Base-by-base conservation (phyloP, 2,888 invertebrate genomes). In the Gryllus longicercus region DNA sequence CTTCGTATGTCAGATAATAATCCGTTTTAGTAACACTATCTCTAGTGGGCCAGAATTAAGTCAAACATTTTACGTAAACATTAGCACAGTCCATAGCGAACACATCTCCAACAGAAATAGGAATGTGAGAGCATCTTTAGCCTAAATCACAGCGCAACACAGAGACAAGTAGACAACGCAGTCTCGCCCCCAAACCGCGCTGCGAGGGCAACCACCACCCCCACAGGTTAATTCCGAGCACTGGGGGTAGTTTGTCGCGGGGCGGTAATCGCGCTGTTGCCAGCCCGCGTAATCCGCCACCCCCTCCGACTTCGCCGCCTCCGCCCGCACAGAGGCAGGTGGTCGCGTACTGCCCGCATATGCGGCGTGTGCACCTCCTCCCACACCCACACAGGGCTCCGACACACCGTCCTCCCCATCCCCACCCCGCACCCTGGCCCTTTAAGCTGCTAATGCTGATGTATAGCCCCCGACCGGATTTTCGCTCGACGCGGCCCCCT, bases 201-300 rank as follows among this genome's bases (percentile, higher is more conserved):
- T 5, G 8, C 38, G 38, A 38, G 38, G 38, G 38, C 38, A 38
- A 38, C 38, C 38, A 38, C 38, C 38, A 38, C 38, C 38, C 63
- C 63, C 63, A n/a, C n/a, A 63, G n/a, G 63, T 63, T 63, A 14
- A 63, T 63, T 63, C 63, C 63, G 63, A 14, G n/a, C 63, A 16
- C 63, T 18, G 16, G n/a, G 63, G 63, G 63, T 63, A 63, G 63
- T 63, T 63, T 63, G 63, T 63, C n/a, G 63, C 63, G 63, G 63
- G 63, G 63, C 63, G n/a, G 63, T 63, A 63, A 63, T 63, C 63
- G 63, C 63, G 63, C 63, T 63, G 63, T 63, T 63, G 63, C 63
- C 63, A 63, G 63, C 63, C 14, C n/a, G 63, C 63, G 16, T 63
- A 63, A 63, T 63, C 63, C 63, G n/a, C 63, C 16, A 38, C 38